Evolutionary conservation across 2,113 vertebrate species (phyloP).

Genomic region (Furnarius figulus): DNA sequence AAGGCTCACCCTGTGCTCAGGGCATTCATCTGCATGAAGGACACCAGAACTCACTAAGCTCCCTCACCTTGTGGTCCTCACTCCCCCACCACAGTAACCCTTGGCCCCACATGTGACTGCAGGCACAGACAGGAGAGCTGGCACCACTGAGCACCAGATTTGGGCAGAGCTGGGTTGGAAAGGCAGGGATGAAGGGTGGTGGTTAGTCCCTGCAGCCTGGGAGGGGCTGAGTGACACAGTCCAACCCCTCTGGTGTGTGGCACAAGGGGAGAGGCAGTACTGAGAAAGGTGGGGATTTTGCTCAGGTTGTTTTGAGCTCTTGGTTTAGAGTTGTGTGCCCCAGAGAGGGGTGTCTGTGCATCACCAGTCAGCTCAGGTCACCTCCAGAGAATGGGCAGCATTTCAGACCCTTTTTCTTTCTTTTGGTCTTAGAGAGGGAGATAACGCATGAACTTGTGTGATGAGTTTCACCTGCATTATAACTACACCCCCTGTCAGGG

Average conservation of each 20-base stretch:
- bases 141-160: not conserved
- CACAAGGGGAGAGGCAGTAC: accelerated
- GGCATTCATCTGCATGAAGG: not conserved
- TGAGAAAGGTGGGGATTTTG: accelerated
- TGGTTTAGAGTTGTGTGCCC: not conserved
- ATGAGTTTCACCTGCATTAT: not conserved
- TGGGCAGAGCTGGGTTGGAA: not conserved
- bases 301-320: not conserved
- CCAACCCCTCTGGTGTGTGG: accelerated
- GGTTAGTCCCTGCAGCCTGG: not conserved
- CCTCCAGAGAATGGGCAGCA: not conserved
- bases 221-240: not conserved
- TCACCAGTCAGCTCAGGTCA: not conserved
- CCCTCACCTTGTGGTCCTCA: not conserved
- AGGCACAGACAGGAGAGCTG: not conserved
- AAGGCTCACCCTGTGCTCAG: not conserved
- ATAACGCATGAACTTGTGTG: accelerated
- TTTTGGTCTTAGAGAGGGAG: not conserved
- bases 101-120: accelerated
- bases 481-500: too few species aligned
- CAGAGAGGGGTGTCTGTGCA: too few species aligned
- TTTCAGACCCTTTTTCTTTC: not conserved
- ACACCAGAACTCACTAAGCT: not conserved
- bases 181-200: not conserved
- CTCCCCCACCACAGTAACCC: not conserved